A percentile compares a stretch with the other conserved stretches of the same genome.
These are phyloP conservation scores for Sebastes aleutianus DNA, from an alignment of 2,797 vertebrate species.

Conservation along the genomic window DNA sequence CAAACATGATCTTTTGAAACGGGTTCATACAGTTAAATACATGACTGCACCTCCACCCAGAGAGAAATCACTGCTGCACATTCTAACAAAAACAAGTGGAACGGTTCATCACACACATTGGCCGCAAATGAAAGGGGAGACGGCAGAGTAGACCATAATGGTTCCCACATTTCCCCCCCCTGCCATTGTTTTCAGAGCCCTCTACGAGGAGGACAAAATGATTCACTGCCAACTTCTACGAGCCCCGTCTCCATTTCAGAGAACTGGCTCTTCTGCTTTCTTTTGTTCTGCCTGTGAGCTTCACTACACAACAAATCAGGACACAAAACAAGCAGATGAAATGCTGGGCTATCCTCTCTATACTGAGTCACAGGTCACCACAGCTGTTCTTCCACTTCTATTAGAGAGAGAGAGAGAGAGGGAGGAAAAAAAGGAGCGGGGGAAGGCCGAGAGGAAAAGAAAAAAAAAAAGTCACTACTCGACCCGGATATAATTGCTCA, in stretches of 20 bases:
- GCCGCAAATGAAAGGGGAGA: conserved; percentile 38
- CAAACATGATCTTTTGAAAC: conserved; percentile 16
- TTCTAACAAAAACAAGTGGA: conserved; percentile 29
- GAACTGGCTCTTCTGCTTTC: conserved; percentile 43
- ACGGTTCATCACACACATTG: conserved; percentile 29
- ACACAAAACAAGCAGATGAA: conserved; percentile 36
- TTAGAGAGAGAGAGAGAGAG: not conserved
- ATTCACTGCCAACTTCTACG: conserved; percentile 34
- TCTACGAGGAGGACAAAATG: conserved; percentile 5
- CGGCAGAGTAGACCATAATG: conserved; percentile 22
- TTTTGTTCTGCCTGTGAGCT: conserved; percentile 37
- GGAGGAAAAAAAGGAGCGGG: not conserved
- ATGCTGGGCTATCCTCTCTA: conserved; percentile 10
- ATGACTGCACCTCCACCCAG: not conserved
- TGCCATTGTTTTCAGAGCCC: conserved; percentile 48
- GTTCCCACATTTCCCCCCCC: conserved; percentile 46
- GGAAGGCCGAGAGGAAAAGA: conserved; percentile 6
- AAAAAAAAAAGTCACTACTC: conserved; percentile 44
- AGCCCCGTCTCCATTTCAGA: conserved; percentile 18
- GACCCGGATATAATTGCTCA: conserved; percentile 85
- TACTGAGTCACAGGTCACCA: conserved; percentile 56
- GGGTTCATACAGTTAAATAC: not conserved
- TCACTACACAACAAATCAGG: conserved; percentile 12
- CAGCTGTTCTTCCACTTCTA: conserved; percentile 75
- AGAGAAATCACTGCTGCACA: not conserved